Evolutionary conservation across 2,113 vertebrate species (phyloP), one percentile per base, ranked within the genome.

Genomic region (Tiliqua scincoides): DNA sequence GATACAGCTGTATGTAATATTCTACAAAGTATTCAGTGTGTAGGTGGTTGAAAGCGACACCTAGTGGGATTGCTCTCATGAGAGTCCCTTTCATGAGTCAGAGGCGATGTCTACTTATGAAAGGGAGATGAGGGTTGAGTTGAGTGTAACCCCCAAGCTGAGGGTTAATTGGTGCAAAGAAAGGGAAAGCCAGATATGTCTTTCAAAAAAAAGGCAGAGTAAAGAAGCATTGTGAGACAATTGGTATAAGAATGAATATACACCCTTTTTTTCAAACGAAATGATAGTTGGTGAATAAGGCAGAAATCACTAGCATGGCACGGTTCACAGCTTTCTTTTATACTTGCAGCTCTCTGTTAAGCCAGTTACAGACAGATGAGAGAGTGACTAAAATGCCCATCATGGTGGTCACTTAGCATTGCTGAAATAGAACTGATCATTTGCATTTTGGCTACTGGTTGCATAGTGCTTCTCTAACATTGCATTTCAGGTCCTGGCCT

Each of bases 401-500:
- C 48, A 20, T 35, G 35, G 15, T 23, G 71, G 30, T 79, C 63
- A 48, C 37, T n/a, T 72, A 62, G 40, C 21, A 35, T 81, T 54
- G 17, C 9, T 65, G n/a, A 74, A 74, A 76, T 63, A 1, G 76
- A 40, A 48, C 63, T 54, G 12, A 7, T 11, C 18, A 2, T 27
- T 83, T 78, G 6, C n/a, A 8, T 79, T 9, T 23, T 61, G 1
- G 1, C 48, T 72, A 40, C 0, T 27, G 63, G 40, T 81, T 27
- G 30, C 3, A 0, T 8, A 1, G 52, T 25, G 0, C 1, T 48
- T 62, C 62, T 81, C 2, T 79, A 80, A 43, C 0, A 52, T 27
- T 80, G 52, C 0, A 1, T 17, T 94, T 59, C 89, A 99, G 99
- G 99, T 92, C 99, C 99, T 40, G 99, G 99, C 70, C 95, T 99